Evolutionary conservation across 2,888 invertebrate genomes (phyloP).

Genomic region (Melipona beecheii): DNA sequence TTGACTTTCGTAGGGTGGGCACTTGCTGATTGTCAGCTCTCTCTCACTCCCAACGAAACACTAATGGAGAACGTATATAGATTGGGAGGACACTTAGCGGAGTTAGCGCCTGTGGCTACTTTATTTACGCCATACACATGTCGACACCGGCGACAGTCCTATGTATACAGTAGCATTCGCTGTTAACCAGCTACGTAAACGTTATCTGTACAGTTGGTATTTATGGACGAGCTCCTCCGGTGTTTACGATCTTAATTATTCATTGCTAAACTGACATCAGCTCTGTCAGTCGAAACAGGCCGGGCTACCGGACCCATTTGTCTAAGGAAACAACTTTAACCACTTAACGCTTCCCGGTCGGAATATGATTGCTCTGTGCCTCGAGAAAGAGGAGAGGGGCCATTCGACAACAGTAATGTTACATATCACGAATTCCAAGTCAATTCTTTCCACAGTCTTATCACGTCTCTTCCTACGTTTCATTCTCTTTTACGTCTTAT

Average conservation of each 20-base stretch:
- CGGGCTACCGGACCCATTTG: slow-evolving; percentile 64
- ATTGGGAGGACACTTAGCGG: slow-evolving; percentile 78
- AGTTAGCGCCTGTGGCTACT: slow-evolving; percentile 76
- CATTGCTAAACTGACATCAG: slow-evolving; percentile 63
- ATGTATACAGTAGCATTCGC: slow-evolving; percentile 75
- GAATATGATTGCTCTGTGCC: slow-evolving; percentile 45
- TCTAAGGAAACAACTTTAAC: slow-evolving; percentile 69
- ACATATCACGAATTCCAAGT: too few relatives aligned
- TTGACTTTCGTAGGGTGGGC: slow-evolving; percentile 51
- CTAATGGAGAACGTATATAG: slow-evolving; percentile 75
- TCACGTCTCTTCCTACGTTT: too few relatives aligned
- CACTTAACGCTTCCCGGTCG: slow-evolving; percentile 57
- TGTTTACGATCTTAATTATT: slow-evolving; percentile 56
- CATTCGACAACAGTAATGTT: slow-evolving; percentile 8
- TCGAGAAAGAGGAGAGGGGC: neutral
- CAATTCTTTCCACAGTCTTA: too few relatives aligned
- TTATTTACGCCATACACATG: slow-evolving; percentile 75
- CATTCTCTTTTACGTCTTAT: too few relatives aligned
- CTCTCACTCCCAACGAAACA: slow-evolving; percentile 49
- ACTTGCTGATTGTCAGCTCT: slow-evolving; percentile 45
- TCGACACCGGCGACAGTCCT: slow-evolving; percentile 62
- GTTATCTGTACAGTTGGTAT: slow-evolving; percentile 60
- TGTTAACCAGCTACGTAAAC: slow-evolving; percentile 76
- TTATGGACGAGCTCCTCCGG: slow-evolving; percentile 56
- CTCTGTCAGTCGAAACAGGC: slow-evolving; percentile 57